phyloP scores from a whole-genome alignment of 2,888 invertebrate genomes.

The Spialia ferax region DNA sequence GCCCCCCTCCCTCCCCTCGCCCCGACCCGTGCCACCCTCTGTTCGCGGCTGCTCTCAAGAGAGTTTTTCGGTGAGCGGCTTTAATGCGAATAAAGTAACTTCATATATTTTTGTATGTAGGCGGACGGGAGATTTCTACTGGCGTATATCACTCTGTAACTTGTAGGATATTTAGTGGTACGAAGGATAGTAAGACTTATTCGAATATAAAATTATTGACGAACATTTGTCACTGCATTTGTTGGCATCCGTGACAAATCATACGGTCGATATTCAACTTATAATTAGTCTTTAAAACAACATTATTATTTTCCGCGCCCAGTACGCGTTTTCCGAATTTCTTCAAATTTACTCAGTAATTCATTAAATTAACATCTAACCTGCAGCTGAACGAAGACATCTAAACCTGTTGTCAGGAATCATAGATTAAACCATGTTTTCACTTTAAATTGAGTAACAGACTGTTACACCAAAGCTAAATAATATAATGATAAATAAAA shows the following conservation, averaged over 20 bases:
- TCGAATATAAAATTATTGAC: constrained; percentile 39
- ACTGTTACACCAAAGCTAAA: constrained; percentile 48
- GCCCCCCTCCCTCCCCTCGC: too few species aligned
- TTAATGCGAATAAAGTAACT: constrained; percentile 47
- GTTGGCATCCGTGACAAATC: neutral
- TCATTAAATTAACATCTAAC: neutral
- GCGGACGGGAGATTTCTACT: constrained; percentile 45
- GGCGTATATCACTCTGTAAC: constrained; percentile 48
- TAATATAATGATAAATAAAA: constrained; percentile 31
- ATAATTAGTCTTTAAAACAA: neutral
- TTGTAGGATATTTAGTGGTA: constrained; percentile 54
- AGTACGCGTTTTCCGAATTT: neutral
- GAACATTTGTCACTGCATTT: neutral
- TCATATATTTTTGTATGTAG: constrained; percentile 59
- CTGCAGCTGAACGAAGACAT: neutral
- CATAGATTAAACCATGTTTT: constrained; percentile 42
- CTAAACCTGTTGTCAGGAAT: neutral
- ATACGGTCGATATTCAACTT: neutral
- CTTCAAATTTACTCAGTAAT: neutral
- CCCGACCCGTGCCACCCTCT: neutral
- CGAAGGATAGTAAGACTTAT: constrained; percentile 58
- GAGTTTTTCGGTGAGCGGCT: neutral
- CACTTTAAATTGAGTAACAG: constrained; percentile 21
- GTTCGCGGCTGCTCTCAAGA: neutral
- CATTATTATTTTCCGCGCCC: neutral